These are phyloP conservation scores for Acanthosepion lycidas DNA, from an alignment of 2,888 invertebrate genomes.

Conservation along the genomic window DNA sequence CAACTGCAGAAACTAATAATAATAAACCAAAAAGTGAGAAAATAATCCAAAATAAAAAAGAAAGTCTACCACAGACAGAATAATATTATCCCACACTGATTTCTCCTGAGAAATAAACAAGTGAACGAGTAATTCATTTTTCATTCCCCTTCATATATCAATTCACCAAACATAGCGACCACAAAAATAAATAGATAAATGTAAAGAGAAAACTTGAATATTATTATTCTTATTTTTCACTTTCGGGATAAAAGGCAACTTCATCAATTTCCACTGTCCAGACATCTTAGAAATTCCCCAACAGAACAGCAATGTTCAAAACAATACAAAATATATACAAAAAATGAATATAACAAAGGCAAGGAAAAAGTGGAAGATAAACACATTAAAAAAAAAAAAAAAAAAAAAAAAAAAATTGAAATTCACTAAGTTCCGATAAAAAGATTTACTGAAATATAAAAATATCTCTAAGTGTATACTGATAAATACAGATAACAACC, in stretches of 20 bases:
- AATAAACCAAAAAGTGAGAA: background rate
- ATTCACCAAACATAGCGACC: background rate
- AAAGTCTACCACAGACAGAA: background rate
- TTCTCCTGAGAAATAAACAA: conserved; percentile 8
- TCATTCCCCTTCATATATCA: background rate
- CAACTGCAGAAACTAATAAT: background rate
- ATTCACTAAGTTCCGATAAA: background rate
- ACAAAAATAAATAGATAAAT: conserved; percentile 8
- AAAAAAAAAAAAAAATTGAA: background rate
- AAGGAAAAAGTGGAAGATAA: background rate
- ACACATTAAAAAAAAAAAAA: background rate
- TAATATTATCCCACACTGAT: conserved; percentile 10
- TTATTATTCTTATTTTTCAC: background rate
- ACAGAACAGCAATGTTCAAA: background rate
- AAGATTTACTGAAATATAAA: background rate
- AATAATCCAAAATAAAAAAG: background rate
- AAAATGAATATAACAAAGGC: background rate
- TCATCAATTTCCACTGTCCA: conserved; percentile 10
- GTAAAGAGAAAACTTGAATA: background rate
- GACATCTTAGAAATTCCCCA: background rate
- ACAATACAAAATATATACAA: background rate
- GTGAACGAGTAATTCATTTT: background rate
- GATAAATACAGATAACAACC: background rate
- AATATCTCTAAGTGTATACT: background rate
- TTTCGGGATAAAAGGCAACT: background rate